Conservation (phyloP, 2,113 vertebrate genomes). For the Tachysurus fulvidraco region DNA sequence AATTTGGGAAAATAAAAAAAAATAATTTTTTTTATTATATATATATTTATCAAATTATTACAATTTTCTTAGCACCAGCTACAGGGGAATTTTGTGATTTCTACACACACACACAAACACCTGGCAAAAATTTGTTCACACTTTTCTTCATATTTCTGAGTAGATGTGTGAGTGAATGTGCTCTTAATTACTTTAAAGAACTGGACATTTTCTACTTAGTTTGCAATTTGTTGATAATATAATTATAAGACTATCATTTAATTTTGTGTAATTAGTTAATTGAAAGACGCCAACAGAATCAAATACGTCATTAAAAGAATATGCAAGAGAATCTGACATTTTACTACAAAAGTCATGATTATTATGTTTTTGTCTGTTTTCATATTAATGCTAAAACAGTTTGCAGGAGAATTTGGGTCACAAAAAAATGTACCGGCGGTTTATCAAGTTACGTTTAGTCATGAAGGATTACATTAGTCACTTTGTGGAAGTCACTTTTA, state of each 20-base stretch:
- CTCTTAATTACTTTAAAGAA: no score
- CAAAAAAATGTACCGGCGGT: not conserved
- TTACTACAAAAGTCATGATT: not conserved
- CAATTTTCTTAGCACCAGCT: not conserved
- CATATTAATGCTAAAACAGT: not conserved
- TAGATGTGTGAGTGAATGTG: no score
- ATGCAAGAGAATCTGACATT: not conserved
- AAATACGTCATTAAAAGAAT: no score
- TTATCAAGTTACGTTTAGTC: not conserved
- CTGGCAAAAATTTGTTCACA: not conserved
- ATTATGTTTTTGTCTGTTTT: no score
- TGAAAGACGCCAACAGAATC: no score
- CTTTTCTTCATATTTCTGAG: not conserved
- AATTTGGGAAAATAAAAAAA: not conserved
- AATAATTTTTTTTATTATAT: not conserved
- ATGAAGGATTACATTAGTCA: no score
- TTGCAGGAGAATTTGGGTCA: not conserved
- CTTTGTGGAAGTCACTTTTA: no score
- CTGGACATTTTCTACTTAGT: no score
- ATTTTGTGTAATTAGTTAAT: not conserved
- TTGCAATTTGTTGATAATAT: no score
- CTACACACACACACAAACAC: not conserved
- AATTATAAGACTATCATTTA: no score
- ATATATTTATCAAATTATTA: no score
- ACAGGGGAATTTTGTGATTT: not conserved